Base-by-base conservation (phyloP, 2,113 vertebrate genomes). In the Microtus richardsoni region DNA sequence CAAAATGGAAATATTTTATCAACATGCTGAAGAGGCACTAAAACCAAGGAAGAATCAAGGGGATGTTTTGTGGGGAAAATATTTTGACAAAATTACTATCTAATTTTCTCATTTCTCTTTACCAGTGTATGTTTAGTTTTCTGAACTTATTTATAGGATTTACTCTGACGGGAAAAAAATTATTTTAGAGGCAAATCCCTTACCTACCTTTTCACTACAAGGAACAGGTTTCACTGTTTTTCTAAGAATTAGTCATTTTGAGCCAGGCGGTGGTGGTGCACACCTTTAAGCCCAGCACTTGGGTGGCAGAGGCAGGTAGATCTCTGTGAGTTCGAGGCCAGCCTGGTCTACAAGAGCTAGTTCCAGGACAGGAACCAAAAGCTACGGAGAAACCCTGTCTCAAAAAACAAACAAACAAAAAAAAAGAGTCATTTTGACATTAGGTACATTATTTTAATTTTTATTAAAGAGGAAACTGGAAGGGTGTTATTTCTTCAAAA, bases 51-150 rank as follows among this genome's bases (percentile, higher is more conserved):
- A n/a, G 24, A 9, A 70, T 2, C 22, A 66, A 94, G 70, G 88
- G 7, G 2, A 7, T 66, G 22, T 12, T 12, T 70, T 79, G 3
- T 64, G 44, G 49, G 12, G 58, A 83, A 92, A 96, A 73, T 9
- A 6, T 58, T 26, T n/a, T 78, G 64, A 14, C 24, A 93, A 93
- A 73, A 75, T 93, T 30, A 78, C 91, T 26, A 78, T 28, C 22
- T 83, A 64, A 73, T 78, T 73, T 92, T 78, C 90, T 30, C 12
- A 95, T 78, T 93, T 91, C 24, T 94, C 8, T 83, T 87, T 44
- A 79, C 21, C 70, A 26, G 7, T 16, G 21, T 71, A 3, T 70
- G 82, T 58, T 93, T 88, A 39, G 39, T 94, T 84, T 95, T 54
- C 19, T 33, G 54, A 41, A 28, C 44, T 93, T 80, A 62, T 49